A percentile compares a stretch with the other conserved stretches of the same genome.
These are phyloP conservation scores for Metalampra italica DNA, from an alignment of 2,888 invertebrate species.

Conservation along the genomic window DNA sequence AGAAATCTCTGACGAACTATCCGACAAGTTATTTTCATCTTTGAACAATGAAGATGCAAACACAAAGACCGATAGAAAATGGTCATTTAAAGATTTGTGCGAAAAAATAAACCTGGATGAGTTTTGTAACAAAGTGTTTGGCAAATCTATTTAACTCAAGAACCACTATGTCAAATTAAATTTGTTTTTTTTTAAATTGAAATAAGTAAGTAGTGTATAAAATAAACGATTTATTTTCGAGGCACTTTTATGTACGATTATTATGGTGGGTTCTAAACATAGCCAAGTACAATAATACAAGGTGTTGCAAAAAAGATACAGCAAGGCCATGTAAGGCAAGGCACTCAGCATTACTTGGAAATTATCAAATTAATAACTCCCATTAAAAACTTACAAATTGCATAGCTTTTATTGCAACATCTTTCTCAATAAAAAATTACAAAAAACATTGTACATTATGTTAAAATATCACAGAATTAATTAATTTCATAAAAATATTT, in stretches of 20 bases:
- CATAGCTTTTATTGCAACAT: no score
- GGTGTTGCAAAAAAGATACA: background rate
- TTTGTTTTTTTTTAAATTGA: constrained; percentile 16
- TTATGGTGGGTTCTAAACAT: constrained; percentile 8
- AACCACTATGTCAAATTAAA: background rate
- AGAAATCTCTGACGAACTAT: constrained; percentile 70
- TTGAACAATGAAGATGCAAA: constrained; percentile 27
- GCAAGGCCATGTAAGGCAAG: no score
- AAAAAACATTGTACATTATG: constrained; percentile 12
- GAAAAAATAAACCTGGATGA: constrained; percentile 62
- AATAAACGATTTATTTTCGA: constrained; percentile 25
- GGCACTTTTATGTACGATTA: constrained; percentile 20
- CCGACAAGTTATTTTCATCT: constrained; percentile 54
- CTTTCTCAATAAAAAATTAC: background rate
- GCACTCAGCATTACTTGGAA: background rate
- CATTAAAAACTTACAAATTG: no score
- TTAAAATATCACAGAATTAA: constrained; percentile 27
- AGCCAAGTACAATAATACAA: constrained; percentile 2
- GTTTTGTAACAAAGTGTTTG: constrained; percentile 61
- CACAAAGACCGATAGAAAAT: constrained; percentile 30
- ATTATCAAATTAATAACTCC: no score
- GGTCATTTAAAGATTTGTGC: constrained; percentile 69
- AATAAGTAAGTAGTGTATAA: constrained; percentile 14
- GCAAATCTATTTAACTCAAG: constrained; percentile 21
- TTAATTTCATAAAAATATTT: constrained; percentile 11